These are phyloP conservation scores for Pyrrhosoma nymphula DNA, from an alignment of 2,888 invertebrate species.

Conservation along the genomic window DNA sequence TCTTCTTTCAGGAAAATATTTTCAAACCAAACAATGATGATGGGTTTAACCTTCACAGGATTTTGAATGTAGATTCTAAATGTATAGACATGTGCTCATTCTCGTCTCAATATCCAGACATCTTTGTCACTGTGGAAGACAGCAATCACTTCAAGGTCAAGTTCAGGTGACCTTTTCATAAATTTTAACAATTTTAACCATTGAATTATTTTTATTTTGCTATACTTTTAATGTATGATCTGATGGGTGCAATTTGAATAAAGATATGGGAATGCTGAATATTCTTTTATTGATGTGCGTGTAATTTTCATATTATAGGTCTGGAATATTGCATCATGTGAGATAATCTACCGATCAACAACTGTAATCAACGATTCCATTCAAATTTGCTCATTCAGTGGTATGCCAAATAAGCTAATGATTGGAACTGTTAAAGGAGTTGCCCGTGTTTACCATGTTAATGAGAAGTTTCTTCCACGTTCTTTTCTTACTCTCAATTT, in stretches of 20 bases:
- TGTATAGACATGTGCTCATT: constrained; percentile 33
- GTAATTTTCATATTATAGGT: not conserved
- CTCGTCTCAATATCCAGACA: not conserved
- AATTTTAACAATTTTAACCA: not conserved
- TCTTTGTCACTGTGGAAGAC: constrained; percentile 40
- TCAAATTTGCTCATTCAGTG: constrained; percentile 24
- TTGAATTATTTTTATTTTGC: too few relatives aligned
- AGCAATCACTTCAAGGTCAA: constrained; percentile 55
- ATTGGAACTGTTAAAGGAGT: constrained; percentile 9
- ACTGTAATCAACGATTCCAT: not conserved
- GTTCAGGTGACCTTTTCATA: not conserved
- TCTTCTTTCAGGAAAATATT: constrained; percentile 24
- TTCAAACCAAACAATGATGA: not conserved
- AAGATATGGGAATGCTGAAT: too few relatives aligned
- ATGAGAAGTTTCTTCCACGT: constrained; percentile 31
- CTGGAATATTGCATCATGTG: constrained; percentile 13
- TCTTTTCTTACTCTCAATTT: not conserved
- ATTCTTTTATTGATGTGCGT: too few relatives aligned
- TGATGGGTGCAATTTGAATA: too few relatives aligned
- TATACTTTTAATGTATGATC: too few relatives aligned
- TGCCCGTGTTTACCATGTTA: not conserved
- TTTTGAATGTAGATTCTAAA: constrained; percentile 23
- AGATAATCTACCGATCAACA: constrained; percentile 9
- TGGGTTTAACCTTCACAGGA: not conserved
- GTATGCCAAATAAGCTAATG: constrained; percentile 17